Conservation (phyloP, 1,140 invertebrate species). For the Vanessa atalanta region DNA sequence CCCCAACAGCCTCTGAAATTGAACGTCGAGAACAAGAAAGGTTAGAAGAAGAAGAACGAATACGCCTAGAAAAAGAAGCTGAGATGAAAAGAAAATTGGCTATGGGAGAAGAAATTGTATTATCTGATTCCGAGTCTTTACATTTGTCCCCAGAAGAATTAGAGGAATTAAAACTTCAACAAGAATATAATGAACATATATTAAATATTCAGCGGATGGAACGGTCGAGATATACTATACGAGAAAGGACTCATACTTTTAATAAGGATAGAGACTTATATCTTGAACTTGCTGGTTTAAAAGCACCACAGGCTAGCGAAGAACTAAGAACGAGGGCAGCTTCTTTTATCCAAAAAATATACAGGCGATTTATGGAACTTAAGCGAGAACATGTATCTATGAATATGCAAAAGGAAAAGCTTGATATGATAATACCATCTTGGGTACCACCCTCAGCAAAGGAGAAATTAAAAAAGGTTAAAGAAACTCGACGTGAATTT, state of each 20-base stretch:
- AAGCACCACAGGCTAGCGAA: constrained; percentile 55
- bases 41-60: constrained; percentile 54
- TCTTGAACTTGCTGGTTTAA: constrained; percentile 68
- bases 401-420: constrained; percentile 51
- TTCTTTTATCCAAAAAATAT: constrained; percentile 56
- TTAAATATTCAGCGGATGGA: constrained; percentile 73
- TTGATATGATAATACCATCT: constrained; percentile 65
- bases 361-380: constrained; percentile 59
- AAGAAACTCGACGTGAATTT: constrained; percentile 77
- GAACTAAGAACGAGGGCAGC: constrained; percentile 53
- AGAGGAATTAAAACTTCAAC: constrained; percentile 47
- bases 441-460: constrained; percentile 63
- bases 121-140: constrained; percentile 42
- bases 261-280: constrained; percentile 69
- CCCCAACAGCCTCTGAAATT: constrained; percentile 63
- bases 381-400: constrained; percentile 60
- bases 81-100: constrained; percentile 60
- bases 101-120: constrained; percentile 54
- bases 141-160: constrained; percentile 54
- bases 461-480: constrained; percentile 76
- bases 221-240: constrained; percentile 49
- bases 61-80: constrained; percentile 54
- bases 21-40: constrained; percentile 54
- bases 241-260: constrained; percentile 50
- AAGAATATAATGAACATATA: constrained; percentile 61